phyloP scores from a whole-genome alignment of 2,888 invertebrate genomes.

The Ferdinandea cuprea region DNA sequence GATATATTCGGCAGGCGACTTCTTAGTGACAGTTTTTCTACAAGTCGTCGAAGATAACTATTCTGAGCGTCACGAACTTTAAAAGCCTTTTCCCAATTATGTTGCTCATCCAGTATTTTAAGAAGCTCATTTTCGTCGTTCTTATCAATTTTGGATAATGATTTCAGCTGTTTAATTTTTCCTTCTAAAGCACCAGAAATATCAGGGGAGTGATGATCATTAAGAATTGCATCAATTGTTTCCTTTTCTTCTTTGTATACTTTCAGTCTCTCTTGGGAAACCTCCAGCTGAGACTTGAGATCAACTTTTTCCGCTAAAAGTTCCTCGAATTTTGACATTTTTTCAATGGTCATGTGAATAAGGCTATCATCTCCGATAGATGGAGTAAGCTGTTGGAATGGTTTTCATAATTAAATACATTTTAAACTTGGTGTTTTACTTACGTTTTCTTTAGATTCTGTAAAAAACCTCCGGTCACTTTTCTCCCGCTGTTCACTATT shows the following conservation, averaged over 20 bases:
- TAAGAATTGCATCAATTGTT: conserved; percentile 77
- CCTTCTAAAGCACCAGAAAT: conserved; percentile 75
- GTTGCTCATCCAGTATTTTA: conserved; percentile 69
- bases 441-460: neutral
- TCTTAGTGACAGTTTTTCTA: conserved; percentile 78
- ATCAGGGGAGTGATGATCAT: conserved; percentile 76
- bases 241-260: conserved; percentile 76
- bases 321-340: conserved; percentile 76
- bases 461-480: neutral
- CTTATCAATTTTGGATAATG: conserved; percentile 76
- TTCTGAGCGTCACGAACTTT: conserved; percentile 79
- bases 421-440: neutral
- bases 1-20: conserved; percentile 73
- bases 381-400: neutral
- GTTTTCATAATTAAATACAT: no score
- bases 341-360: conserved; percentile 76
- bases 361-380: conserved; percentile 77
- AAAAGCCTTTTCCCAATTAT: conserved; percentile 77
- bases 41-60: conserved; percentile 77
- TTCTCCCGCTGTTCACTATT: neutral
- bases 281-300: conserved; percentile 75
- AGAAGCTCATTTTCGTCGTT: conserved; percentile 78
- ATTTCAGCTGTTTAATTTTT: conserved; percentile 77
- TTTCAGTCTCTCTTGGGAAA: conserved; percentile 75
- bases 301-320: conserved; percentile 77